These are phyloP conservation scores for Aplysina aerophoba DNA, from an alignment of 37 sponge, comb jelly and placozoan genomes.

Conservation along the genomic window DNA sequence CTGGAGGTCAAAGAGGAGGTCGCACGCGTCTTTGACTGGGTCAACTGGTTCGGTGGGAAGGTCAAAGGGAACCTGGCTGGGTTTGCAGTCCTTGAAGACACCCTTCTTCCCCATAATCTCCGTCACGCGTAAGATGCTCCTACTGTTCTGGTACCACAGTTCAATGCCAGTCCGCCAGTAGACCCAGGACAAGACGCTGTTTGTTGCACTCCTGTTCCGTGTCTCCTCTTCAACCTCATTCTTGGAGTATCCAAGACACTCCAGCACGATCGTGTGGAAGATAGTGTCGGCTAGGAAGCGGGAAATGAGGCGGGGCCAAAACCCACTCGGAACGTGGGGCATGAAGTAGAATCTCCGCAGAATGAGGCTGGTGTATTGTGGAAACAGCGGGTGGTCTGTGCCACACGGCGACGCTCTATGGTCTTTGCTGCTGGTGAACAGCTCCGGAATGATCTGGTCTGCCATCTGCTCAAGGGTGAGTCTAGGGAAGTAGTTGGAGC, in stretches of 20 bases:
- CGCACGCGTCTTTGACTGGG: slow-evolving; percentile 44
- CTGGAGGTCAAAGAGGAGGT: slow-evolving; percentile 73
- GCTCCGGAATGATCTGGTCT: not conserved
- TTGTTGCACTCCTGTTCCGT: not conserved
- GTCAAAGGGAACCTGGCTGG: slow-evolving; percentile 46
- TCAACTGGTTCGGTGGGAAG: slow-evolving; percentile 52
- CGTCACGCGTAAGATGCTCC: slow-evolving; percentile 68
- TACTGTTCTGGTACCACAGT: slow-evolving; percentile 74
- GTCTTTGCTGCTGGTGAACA: not conserved
- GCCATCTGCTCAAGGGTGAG: slow-evolving; percentile 46
- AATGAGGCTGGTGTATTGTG: slow-evolving; percentile 63
- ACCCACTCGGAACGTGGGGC: slow-evolving; percentile 91
- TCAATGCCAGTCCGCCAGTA: slow-evolving; percentile 95
- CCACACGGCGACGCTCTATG: not conserved
- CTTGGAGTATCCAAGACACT: slow-evolving; percentile 38
- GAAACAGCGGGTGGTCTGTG: not conserved
- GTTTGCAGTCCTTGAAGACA: slow-evolving; percentile 51
- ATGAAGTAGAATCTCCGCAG: slow-evolving; percentile 89
- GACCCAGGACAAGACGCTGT: slow-evolving; percentile 71
- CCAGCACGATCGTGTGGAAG: slow-evolving; percentile 52
- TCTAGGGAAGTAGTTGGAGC: slow-evolving; percentile 76
- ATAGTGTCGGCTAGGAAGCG: slow-evolving; percentile 63
- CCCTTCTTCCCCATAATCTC: slow-evolving; percentile 65
- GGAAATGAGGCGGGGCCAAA: slow-evolving; percentile 91
- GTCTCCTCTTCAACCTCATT: slow-evolving; percentile 46